Evolutionary conservation across 2,888 invertebrate species (phyloP).

Genomic region (Drosophila cyrtoloma): DNA sequence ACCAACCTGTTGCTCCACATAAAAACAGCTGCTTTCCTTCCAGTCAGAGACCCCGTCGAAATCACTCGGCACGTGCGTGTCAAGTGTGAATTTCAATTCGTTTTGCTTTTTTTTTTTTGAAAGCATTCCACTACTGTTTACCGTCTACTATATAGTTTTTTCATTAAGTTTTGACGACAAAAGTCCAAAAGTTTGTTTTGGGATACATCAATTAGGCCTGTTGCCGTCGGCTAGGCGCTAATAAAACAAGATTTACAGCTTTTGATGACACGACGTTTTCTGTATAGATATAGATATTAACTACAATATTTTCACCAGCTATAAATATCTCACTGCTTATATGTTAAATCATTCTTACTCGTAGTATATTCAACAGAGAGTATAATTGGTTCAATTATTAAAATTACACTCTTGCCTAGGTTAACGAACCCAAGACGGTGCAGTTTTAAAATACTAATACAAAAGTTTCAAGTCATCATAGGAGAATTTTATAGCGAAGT

Average conservation of each 20-base stretch:
- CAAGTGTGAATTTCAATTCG: constrained; percentile 33
- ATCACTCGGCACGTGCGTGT: constrained; percentile 64
- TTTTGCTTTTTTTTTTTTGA: not conserved
- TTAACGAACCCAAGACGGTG: not conserved
- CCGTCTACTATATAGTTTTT: not conserved
- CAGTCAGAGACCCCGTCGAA: constrained; percentile 19
- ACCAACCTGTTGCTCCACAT: constrained; percentile 58
- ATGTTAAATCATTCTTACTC: not conserved
- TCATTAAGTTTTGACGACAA: constrained; percentile 9
- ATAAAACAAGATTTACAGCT: constrained; percentile 42
- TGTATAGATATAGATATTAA: not conserved
- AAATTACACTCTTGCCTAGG: not conserved
- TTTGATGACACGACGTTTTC: constrained; percentile 8
- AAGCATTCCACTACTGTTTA: not conserved
- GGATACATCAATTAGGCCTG: constrained; percentile 43
- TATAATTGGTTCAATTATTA: not conserved
- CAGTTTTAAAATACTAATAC: no score
- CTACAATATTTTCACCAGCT: not conserved
- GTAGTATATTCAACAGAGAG: constrained; percentile 1
- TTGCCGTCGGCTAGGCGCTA: constrained; percentile 29
- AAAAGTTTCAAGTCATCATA: not conserved
- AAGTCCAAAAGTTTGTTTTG: constrained; percentile 3
- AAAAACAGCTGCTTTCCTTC: constrained; percentile 3
- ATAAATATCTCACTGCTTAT: not conserved
- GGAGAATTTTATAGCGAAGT: not conserved